Evolutionary conservation across 2,113 vertebrate genomes (phyloP).

Genomic region (Cyanistes caeruleus): DNA sequence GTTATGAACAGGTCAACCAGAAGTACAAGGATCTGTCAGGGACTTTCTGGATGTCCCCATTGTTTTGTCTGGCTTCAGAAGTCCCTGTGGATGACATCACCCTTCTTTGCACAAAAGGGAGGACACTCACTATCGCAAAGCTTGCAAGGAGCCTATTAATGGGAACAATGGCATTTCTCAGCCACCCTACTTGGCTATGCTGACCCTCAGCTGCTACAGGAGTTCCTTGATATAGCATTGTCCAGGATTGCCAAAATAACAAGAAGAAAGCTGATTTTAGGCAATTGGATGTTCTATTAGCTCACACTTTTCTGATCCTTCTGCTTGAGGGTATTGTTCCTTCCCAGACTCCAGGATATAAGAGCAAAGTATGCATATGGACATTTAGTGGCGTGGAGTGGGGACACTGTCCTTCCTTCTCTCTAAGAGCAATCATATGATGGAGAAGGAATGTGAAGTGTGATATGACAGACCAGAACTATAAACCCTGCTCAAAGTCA

Average conservation of each 20-base stretch:
- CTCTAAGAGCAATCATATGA: not conserved
- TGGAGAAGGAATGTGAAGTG: not conserved
- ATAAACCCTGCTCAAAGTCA: not conserved
- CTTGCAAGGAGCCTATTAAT: not conserved
- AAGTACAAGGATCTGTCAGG: not conserved
- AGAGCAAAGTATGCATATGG: not conserved
- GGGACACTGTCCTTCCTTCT: not conserved
- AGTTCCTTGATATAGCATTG: not conserved
- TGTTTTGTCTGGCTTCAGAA: not conserved
- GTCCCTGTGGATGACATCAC: not conserved
- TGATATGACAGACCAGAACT: not conserved
- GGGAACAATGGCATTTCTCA: not conserved
- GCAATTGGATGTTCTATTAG: not conserved
- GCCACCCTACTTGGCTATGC: not conserved
- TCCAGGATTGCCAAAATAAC: not conserved
- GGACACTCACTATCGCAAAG: not conserved
- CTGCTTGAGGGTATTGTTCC: not conserved
- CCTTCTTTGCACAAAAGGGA: not conserved
- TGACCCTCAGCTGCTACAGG: not conserved
- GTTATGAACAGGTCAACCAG: not conserved
- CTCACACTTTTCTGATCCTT: not conserved
- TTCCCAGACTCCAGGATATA: not conserved
- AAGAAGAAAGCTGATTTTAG: not conserved
- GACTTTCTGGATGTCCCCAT: not conserved
- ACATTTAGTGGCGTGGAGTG: not conserved